Base-by-base conservation (phyloP, 2,113 vertebrate species). In the Aegithalos caudatus region DNA sequence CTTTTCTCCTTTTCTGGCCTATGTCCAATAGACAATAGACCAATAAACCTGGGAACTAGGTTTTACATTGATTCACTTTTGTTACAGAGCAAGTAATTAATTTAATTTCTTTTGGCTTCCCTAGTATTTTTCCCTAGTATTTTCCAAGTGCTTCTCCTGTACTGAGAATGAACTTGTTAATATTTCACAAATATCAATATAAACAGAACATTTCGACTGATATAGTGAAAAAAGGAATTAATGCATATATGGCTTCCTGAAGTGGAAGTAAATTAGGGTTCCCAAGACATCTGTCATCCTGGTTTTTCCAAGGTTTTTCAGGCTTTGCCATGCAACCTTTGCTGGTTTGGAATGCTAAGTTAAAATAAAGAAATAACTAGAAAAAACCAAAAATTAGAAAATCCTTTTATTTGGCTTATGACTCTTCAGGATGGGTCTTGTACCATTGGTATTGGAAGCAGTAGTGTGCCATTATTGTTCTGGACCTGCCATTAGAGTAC, bases 201-300 rank as follows among this genome's bases (percentile, higher is more conserved):
- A 76, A 71, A 47, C n/a, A 7, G 35, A 65, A 50, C 15, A 47
- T 40, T 58, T 45, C 31, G 51, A 37, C 2, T 29, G 14, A 48
- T 40, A 31, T 1, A 81, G 10, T 47, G 22, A 33, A 48, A 64
- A 78, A 72, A 51, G 11, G 2, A 37, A 6, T 10, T 35, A 25
- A 8, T 28, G 31, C 1, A 0, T 18, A 28, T 33, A 3, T 65
- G 35, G 11, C 16, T 65, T 12, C 2, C 8, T 17, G 7, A 77
- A 31, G 3, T 53, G 10, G 19, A 81, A 71, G 4, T 40, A 33
- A 89, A 67, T 50, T 66, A 66, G 42, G 2, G 2, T 37, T 88
- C n/a, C 10, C 7, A 11, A 65, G 5, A 6, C 7, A 28, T 31
- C 16, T 21, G 64, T 72, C 14, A 28, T 84, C 35, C 14, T 54